Base-by-base conservation (phyloP, 2,888 invertebrate species). In the Plebejus argus region DNA sequence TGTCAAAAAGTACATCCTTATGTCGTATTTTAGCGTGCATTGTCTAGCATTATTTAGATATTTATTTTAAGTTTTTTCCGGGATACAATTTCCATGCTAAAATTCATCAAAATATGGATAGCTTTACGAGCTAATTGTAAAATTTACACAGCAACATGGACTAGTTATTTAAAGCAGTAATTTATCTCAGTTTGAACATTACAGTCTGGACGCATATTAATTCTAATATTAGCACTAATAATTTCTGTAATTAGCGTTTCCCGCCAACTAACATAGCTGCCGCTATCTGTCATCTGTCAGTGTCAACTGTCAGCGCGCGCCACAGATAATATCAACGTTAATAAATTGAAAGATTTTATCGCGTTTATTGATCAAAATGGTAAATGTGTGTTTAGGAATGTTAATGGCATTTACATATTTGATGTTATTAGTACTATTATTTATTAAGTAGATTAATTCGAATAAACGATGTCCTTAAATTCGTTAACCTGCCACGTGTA, bases 341-440 rank as follows among this genome's bases (percentile, higher is more conserved):
- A 74, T 74, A 74, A 74, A 74, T 74, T 74, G 53, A 53, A 74
- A 53, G 74, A 74, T 74, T 49, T 8, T 74, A 74, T 74, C 74
- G 28, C 7, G 45, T 45, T 6, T 72, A 23, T 72, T 35, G 72
- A 15, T 20, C 53, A 66, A 66, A 66, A 66, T 15, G 66, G 15
- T 28, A 28, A 66, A 23, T 61, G 61, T 53, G 18, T 61, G 23
- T 12, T 23, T 61, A 10, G 61, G 7, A 58, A 58, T 20, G 58
- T 7, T 56, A 58, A 58, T 45, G 45, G 45, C 10, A 45, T 10
- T 45, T 45, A 45, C 45, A 45, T 45, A 35, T 7, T 35, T 35
- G 1, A 6, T 35, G 35, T 35, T 35, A 35, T 35, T 35, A 35
- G n/a, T n/a, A n/a, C n/a, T n/a, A n/a, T n/a, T n/a, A n/a, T n/a